Evolutionary conservation across 2,113 vertebrate species (phyloP).

Genomic region (Cyanoderma ruficeps): DNA sequence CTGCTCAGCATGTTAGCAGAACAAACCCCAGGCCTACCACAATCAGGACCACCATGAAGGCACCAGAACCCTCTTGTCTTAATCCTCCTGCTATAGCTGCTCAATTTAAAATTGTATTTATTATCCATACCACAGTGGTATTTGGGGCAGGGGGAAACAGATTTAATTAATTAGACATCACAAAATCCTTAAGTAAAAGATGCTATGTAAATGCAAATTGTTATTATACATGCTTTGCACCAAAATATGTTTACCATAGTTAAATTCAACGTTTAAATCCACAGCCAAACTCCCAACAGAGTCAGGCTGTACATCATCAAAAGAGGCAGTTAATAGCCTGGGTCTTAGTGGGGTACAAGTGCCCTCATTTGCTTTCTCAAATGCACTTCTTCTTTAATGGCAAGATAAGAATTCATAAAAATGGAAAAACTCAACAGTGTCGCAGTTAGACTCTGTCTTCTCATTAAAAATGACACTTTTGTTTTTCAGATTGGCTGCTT

Average conservation of each 20-base stretch:
- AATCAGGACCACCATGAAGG: not conserved
- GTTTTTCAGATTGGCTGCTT: slow-evolving; percentile 15
- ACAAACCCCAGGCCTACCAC: rapidly evolving
- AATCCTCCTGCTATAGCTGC: slow-evolving; percentile 2
- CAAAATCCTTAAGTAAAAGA: slow-evolving; percentile 52
- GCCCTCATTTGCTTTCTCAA: not conserved
- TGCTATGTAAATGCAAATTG: slow-evolving; percentile 57
- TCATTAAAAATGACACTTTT: slow-evolving; percentile 45
- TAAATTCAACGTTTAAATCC: slow-evolving; percentile 45
- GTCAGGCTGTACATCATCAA: not conserved
- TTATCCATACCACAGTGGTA: slow-evolving; percentile 3
- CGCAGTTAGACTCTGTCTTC: not conserved
- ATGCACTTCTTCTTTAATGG: not conserved
- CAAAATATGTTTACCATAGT: slow-evolving; percentile 46
- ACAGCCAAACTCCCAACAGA: slow-evolving; percentile 27
- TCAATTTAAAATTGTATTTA: not conserved
- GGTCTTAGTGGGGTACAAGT: slow-evolving; percentile 30
- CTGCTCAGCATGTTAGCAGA: not conserved
- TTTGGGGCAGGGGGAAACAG: not conserved
- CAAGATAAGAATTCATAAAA: slow-evolving; percentile 58
- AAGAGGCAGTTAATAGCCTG: slow-evolving; percentile 46
- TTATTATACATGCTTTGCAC: slow-evolving; percentile 31
- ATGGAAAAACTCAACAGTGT: slow-evolving; percentile 6
- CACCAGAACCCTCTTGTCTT: slow-evolving; percentile 11
- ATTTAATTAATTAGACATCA: slow-evolving; percentile 59